phyloP scores from a whole-genome alignment of 2,888 invertebrate genomes.

The Teleogryllus oceanicus region DNA sequence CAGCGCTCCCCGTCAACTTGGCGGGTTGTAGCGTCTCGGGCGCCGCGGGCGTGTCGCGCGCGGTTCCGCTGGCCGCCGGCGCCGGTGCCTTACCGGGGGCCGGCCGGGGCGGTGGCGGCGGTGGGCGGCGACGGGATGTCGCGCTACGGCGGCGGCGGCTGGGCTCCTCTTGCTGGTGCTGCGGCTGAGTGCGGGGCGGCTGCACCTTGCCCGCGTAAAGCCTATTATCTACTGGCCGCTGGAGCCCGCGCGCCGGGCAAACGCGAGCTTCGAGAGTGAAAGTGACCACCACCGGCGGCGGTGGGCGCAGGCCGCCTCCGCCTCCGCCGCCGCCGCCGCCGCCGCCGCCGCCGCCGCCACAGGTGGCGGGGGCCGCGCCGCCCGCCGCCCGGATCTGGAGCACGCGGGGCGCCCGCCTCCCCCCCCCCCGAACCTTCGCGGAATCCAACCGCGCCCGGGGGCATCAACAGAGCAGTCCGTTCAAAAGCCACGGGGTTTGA shows the following conservation, averaged over 20 bases:
- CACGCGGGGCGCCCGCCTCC: not conserved
- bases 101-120: not conserved
- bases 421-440: not conserved
- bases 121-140: not conserved
- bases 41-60: not conserved
- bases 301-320: not conserved
- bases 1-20: not conserved
- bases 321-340: not conserved
- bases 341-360: not conserved
- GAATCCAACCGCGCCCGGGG: no score
- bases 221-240: slow-evolving; percentile 18
- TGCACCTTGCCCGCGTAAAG: slow-evolving; percentile 9
- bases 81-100: not conserved
- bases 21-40: not conserved
- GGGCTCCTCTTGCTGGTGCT: no score
- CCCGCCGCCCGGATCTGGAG: not conserved
- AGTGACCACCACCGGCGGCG: not conserved
- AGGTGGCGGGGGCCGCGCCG: not conserved
- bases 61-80: not conserved
- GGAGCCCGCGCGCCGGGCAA: not conserved
- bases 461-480: no score
- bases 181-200: no score
- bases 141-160: not conserved
- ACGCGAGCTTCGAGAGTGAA: slow-evolving; percentile 10
- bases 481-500: no score